Evolutionary conservation across 2,888 invertebrate genomes (phyloP).

Genomic region (Diarsia mendica): DNA sequence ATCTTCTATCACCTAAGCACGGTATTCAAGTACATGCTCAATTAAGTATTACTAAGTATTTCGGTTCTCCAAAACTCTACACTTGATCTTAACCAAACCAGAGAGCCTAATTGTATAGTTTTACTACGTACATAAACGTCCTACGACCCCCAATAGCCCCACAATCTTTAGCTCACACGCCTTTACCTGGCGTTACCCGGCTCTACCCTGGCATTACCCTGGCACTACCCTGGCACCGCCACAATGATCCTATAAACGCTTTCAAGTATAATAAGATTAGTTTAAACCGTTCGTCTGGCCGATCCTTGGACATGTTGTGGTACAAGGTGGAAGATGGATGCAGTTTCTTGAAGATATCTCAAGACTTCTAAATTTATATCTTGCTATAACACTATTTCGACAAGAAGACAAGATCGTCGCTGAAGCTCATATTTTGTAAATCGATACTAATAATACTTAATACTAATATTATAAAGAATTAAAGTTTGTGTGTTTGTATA

Average conservation of each 20-base stretch:
- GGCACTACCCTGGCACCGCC: conserved; percentile 57
- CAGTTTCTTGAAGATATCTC: neutral
- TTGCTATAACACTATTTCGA: neutral
- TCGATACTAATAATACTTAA: too few species aligned
- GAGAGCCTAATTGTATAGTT: neutral
- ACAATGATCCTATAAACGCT: conserved; percentile 75
- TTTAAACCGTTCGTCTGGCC: conserved; percentile 77
- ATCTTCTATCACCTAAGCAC: neutral
- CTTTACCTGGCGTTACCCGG: conserved; percentile 45
- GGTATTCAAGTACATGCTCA: neutral
- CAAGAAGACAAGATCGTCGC: neutral
- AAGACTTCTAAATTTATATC: neutral
- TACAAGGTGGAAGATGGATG: conserved; percentile 42
- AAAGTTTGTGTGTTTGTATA: too few species aligned
- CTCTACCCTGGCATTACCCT: conserved; percentile 38
- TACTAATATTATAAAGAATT: too few species aligned
- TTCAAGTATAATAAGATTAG: conserved; percentile 80
- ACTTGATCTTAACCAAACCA: neutral
- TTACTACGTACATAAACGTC: conserved; percentile 8
- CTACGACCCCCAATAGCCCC: neutral
- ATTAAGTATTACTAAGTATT: neutral
- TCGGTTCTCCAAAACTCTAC: neutral
- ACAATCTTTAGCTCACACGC: conserved; percentile 45
- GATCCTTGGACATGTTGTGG: conserved; percentile 61
- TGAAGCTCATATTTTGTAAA: neutral